Evolutionary conservation across 2,888 invertebrate genomes (phyloP).

Genomic region (Carcina quercana): DNA sequence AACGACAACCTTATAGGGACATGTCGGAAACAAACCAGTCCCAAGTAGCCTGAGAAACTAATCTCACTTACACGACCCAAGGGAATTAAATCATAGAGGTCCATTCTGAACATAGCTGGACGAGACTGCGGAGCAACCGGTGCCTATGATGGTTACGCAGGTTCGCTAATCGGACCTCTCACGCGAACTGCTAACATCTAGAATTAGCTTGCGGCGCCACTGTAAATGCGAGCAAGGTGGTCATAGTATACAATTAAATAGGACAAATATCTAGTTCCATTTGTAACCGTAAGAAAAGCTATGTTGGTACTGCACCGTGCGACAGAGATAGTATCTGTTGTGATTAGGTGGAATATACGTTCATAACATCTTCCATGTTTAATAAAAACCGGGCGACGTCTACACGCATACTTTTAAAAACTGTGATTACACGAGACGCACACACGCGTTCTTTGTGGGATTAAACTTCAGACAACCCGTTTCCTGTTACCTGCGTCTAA

Average conservation of each 20-base stretch:
- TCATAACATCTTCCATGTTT: conserved; percentile 36
- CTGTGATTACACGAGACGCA: conserved; percentile 48
- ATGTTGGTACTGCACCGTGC: no score
- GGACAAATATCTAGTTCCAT: no score
- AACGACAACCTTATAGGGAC: conserved; percentile 59
- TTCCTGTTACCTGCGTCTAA: conserved; percentile 68
- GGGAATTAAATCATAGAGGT: conserved; percentile 60
- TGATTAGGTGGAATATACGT: conserved; percentile 48
- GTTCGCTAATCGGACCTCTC: no score
- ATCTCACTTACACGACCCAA: conserved; percentile 32
- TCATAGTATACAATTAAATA: no score
- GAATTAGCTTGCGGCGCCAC: no score
- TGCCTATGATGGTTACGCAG: no score
- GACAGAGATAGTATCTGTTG: conserved; percentile 40
- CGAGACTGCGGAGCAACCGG: conserved; percentile 29
- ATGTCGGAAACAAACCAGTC: conserved; percentile 60
- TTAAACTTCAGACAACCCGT: conserved; percentile 68
- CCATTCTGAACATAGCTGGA: conserved; percentile 57
- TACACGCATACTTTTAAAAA: conserved; percentile 39
- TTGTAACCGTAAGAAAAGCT: no score
- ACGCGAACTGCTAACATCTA: no score
- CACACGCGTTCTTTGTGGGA: conserved; percentile 42
- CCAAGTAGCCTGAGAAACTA: conserved; percentile 62
- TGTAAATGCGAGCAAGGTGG: no score
- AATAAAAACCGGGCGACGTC: conserved; percentile 55